Evolutionary conservation across 30 jellyfish, hydroid and myxozoan species (phyloP), one percentile per base, ranked within the genome.

Genomic region (Nemopilema nomurai): DNA sequence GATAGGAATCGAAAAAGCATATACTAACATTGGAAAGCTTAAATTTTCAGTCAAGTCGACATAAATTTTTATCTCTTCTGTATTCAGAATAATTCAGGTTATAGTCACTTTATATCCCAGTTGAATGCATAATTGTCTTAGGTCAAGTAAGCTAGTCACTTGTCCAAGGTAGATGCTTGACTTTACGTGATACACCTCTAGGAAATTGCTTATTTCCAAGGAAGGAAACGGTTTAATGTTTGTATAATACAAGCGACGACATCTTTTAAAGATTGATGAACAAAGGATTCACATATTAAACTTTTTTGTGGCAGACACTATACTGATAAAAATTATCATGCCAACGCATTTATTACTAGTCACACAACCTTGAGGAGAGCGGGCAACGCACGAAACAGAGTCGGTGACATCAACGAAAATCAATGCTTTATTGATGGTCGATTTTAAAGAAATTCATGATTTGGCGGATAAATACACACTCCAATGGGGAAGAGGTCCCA

Each of bases 41-140:
- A n/a, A n/a, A n/a, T n/a, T n/a, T n/a, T n/a, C n/a, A n/a, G n/a
- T n/a, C n/a, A n/a, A n/a, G n/a, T n/a, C n/a, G n/a, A 94, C 90
- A 49, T 94, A 96, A 96, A 94, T 89, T 67, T 94, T 97, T 63
- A 88, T 89, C 69, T 89, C 85, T 69, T 97, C 99, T 94, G 57
- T 41, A 41, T 41, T 6, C 57, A 41, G 13, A 41, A 41, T 41
- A 41, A 41, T 6, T 41, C n/a, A n/a, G n/a, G n/a, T n/a, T n/a
- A n/a, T n/a, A n/a, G 57, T 41, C 6, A 6, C 13, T 41, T 3
- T 3, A 41, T 41, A 13, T 6, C 13, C 13, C 6, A 41, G 57
- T 6, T 13, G 57, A 41, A 41, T 41, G 57, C 57, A 3, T 6
- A 41, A 41, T 41, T 3, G 57, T 13, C 13, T 41, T 41, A 3